Base-by-base conservation (phyloP, 2,797 vertebrate species). In the Triplophysa yarkandensis region DNA sequence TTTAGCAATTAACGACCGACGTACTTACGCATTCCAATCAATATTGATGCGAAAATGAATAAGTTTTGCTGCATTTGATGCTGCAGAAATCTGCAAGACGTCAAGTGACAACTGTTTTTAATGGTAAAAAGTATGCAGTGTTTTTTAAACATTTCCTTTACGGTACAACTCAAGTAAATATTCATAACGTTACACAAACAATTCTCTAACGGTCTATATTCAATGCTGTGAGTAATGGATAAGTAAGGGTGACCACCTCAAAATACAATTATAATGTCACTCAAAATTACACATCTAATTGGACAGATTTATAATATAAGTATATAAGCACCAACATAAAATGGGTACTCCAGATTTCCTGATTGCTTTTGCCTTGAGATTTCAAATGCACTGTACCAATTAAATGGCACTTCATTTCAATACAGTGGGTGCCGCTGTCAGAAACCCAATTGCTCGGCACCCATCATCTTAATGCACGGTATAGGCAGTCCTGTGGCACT, bases 181-280 rank as follows among this genome's bases (percentile, higher is more conserved):
- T n/a, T n/a, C n/a, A n/a, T n/a, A n/a, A n/a, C n/a, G n/a, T n/a
- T n/a, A n/a, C n/a, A n/a, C n/a, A n/a, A n/a, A n/a, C n/a, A n/a
- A n/a, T n/a, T n/a, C n/a, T n/a, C n/a, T n/a, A n/a, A n/a, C n/a
- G n/a, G n/a, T n/a, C n/a, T n/a, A n/a, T n/a, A n/a, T n/a, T n/a
- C n/a, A n/a, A n/a, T n/a, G n/a, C n/a, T n/a, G n/a, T n/a, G 39
- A 72, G 58, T 72, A 60, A 72, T 72, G 60, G 46, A 72, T 63
- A 32, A 63, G 30, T 62, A 36, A 7, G 32, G 46, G 44, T 72
- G 70, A 63, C 70, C 60, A 72, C 30, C 23, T 72, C 36, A 19
- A 72, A 23, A 52, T 52, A 13, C 50, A 63, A 72, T 72, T 63
- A 72, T 41, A 63, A 54, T 41, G 58, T 30, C 70, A 72, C 32